These are phyloP conservation scores for Manis pentadactyla DNA, from an alignment of 2,797 vertebrate genomes.

Conservation along the genomic window DNA sequence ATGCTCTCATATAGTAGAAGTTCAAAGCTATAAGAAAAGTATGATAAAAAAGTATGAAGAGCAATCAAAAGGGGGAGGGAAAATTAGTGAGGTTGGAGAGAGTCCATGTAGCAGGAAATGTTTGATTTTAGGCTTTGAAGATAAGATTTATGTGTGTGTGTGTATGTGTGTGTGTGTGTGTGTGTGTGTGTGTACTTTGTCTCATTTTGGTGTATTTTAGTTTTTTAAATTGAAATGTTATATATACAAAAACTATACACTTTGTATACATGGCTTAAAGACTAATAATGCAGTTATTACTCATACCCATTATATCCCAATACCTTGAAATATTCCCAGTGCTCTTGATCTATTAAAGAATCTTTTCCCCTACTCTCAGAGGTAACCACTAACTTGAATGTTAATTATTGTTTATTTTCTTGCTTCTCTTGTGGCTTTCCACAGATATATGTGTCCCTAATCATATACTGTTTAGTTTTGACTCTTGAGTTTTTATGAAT, in stretches of 20 bases:
- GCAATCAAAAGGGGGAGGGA: neutral
- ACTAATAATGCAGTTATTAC: neutral
- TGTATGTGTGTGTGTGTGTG: neutral
- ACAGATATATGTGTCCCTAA: neutral
- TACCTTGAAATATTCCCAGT: neutral
- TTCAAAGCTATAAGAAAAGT: neutral
- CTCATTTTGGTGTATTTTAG: neutral
- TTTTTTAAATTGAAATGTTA: constrained; percentile 45
- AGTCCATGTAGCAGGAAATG: neutral
- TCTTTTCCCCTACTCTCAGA: neutral
- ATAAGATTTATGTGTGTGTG: neutral
- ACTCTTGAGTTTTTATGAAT: neutral
- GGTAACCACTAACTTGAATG: neutral
- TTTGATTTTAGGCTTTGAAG: constrained; percentile 6
- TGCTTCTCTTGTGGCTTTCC: neutral
- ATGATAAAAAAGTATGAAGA: neutral
- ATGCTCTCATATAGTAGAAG: neutral
- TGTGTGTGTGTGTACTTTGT: neutral
- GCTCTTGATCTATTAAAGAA: neutral
- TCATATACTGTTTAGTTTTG: neutral
- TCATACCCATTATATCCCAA: neutral
- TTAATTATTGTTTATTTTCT: neutral
- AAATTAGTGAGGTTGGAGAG: neutral
- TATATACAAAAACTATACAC: neutral
- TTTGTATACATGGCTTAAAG: neutral